phyloP scores from a whole-genome alignment of 2,797 vertebrate species.

The Crocodylus rhombifer region DNA sequence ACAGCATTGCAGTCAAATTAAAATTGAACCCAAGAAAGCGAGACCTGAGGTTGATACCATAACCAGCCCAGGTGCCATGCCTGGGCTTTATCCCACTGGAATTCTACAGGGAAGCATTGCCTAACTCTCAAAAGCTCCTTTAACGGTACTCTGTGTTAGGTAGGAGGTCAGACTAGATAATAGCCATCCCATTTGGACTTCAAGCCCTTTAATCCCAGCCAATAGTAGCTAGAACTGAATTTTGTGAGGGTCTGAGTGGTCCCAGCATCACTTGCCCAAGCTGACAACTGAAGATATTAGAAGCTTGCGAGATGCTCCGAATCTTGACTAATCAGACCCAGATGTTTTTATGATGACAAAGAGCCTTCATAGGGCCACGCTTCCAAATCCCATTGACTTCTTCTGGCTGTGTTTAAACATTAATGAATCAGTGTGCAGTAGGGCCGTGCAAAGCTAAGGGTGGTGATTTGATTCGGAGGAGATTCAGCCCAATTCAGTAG shows the following conservation, averaged over 20 bases:
- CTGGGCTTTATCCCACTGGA: conserved; percentile 25
- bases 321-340: too few species aligned
- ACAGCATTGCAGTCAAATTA: background rate
- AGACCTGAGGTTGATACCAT: conserved; percentile 30
- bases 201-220: background rate
- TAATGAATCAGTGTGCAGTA: too few species aligned
- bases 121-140: background rate
- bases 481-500: too few species aligned
- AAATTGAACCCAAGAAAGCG: background rate
- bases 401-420: too few species aligned
- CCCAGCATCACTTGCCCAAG: background rate
- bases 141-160: background rate
- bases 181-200: background rate
- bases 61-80: background rate
- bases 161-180: conserved; percentile 12
- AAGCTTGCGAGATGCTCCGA: background rate
- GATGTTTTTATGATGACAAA: too few species aligned
- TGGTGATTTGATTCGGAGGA: too few species aligned
- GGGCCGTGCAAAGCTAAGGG: too few species aligned
- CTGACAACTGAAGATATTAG: background rate
- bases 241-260: background rate
- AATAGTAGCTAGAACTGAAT: background rate
- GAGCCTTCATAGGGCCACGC: too few species aligned
- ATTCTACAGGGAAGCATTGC: background rate
- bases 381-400: too few species aligned